Conservation (phyloP, 2,888 invertebrate genomes). For the Spodoptera exigua region DNA sequence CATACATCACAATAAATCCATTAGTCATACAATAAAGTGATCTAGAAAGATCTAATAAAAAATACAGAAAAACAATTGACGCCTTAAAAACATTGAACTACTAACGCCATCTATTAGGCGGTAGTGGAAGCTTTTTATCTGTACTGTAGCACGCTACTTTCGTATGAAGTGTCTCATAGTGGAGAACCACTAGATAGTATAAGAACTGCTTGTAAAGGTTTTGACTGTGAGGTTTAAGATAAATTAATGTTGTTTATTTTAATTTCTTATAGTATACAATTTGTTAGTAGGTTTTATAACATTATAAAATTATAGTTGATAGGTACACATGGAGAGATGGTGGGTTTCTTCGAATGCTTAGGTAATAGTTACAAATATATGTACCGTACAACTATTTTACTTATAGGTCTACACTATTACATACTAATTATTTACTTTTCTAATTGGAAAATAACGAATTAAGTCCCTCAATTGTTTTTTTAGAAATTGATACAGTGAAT, state of each 20-base stretch:
- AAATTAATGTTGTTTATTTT: conserved; percentile 21
- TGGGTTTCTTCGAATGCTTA: too few relatives aligned
- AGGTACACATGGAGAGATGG: too few relatives aligned
- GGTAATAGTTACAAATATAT: too few relatives aligned
- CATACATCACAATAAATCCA: conserved; percentile 43
- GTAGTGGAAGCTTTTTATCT: conserved; percentile 70
- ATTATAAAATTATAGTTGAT: too few relatives aligned
- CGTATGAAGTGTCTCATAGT: conserved; percentile 3
- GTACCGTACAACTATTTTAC: too few relatives aligned
- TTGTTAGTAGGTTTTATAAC: neutral
- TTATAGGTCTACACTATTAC: too few relatives aligned
- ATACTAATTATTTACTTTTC: too few relatives aligned
- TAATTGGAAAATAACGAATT: too few relatives aligned
- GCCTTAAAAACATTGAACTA: conserved; percentile 36
- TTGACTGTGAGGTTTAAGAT: conserved; percentile 30
- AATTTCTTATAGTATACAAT: conserved; percentile 1
- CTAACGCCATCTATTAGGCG: conserved; percentile 81
- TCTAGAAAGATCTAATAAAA: conserved; percentile 39
- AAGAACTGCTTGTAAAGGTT: conserved; percentile 27
- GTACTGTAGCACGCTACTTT: conserved; percentile 10
- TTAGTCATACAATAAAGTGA: conserved; percentile 39
- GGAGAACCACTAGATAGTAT: conserved; percentile 25
- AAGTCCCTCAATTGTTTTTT: too few relatives aligned
- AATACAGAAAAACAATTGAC: neutral
- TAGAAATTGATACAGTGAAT: too few relatives aligned